Conservation (phyloP, 2,113 vertebrate genomes). For the Corvus hawaiiensis region DNA sequence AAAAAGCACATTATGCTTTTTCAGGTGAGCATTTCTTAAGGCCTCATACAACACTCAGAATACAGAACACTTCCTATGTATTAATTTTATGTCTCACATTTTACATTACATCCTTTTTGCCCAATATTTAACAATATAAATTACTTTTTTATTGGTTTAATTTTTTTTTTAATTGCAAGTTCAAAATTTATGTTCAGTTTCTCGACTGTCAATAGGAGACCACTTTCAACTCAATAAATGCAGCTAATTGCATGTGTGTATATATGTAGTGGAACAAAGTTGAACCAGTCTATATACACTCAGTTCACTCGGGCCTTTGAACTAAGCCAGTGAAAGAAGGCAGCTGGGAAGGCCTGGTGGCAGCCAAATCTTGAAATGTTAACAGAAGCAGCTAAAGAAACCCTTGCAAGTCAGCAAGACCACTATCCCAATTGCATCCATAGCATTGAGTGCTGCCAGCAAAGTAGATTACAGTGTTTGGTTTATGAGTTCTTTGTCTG, state of each 20-base stretch:
- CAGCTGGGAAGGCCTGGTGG: not conserved
- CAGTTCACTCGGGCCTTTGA: not conserved
- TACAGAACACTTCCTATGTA: not conserved
- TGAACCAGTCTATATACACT: not conserved
- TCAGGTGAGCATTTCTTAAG: not conserved
- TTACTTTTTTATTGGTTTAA: not conserved
- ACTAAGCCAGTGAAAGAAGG: not conserved
- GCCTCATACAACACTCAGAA: not conserved
- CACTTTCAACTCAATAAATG: not conserved
- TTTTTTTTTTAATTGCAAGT: not conserved
- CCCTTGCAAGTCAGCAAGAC: not conserved
- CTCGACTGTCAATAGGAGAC: not conserved
- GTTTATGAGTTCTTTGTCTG: slow-evolving; percentile 18
- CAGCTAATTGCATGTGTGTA: not conserved
- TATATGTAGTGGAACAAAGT: not conserved
- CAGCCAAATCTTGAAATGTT: not conserved
- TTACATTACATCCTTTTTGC: not conserved
- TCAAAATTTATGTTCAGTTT: not conserved
- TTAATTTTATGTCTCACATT: not conserved
- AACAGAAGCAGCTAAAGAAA: slow-evolving; percentile 9
- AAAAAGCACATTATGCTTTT: not conserved
- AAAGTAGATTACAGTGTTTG: slow-evolving; percentile 21
- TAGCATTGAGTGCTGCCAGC: slow-evolving; percentile 20
- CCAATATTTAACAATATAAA: not conserved
- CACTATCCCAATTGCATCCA: not conserved